Base-by-base conservation (phyloP, 2,888 invertebrate genomes). In the Pseudococcus jackbeardsleyi region DNA sequence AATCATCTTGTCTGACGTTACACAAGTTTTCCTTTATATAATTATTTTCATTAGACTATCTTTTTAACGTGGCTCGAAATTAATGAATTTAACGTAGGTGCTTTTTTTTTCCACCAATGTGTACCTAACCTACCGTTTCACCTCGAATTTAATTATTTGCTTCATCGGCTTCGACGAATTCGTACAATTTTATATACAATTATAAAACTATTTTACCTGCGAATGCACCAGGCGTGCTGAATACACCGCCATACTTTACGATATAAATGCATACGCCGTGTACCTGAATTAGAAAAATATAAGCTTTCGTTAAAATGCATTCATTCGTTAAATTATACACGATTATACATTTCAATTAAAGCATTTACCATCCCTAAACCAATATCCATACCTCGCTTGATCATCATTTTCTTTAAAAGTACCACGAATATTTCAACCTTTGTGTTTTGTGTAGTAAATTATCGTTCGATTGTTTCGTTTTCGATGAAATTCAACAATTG, bases 331-430 rank as follows among this genome's bases (percentile, higher is more conserved):
- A 72, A 72, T 72, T 72, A 72, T 15, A 72, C 68, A 33, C 26
- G 33, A 72, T 72, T 72, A 72, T 72, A 72, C 33, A 33, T 72
- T 72, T 72, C 68, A 72, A 72, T 72, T 72, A 72, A 72, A 72
- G 33, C 68, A 33, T 72, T 64, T 64, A 64, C 64, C 22, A 8
- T 64, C 22, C 22, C 22, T 22, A 64, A 54, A 33, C 54, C 54
- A 54, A 17, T 59, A 59, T n/a, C 19, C 19, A 59, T 59, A 19
- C 59, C 59, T 59, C 59, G 59, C 59, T 59, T 72, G 33, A 6
- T 33, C 68, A 64, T 64, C 64, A 17, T 2, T 19, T 19, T 19
- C 11, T 72, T 72, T 2, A 72, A 33, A 72, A 12, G 68, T 72
- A 33, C 5, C 12, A 15, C 33, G 68, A 33, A 72, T 72, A 33